Evolutionary conservation across 2,888 invertebrate species (phyloP).

Genomic region (Watsonalla binaria): DNA sequence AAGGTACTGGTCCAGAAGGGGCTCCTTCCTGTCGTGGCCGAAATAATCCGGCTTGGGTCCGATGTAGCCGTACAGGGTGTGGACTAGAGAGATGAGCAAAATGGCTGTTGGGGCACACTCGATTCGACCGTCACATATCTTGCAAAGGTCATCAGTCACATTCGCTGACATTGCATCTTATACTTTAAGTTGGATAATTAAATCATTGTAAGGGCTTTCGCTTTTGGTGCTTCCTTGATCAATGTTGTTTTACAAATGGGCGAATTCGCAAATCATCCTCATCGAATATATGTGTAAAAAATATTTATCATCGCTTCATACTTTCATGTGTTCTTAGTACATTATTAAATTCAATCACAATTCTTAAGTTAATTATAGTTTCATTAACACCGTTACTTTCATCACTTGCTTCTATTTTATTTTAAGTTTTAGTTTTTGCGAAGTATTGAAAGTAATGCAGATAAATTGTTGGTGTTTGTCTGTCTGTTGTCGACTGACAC

Average conservation of each 20-base stretch:
- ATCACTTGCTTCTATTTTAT: no score
- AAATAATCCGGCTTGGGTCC: constrained; percentile 63
- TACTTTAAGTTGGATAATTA: constrained; percentile 3
- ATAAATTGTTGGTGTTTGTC: no score
- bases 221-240: neutral
- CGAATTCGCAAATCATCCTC: no score
- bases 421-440: no score
- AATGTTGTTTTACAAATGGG: no score
- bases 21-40: constrained; percentile 28
- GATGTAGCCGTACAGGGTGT: constrained; percentile 63
- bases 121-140: constrained; percentile 65
- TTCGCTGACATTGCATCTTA: constrained; percentile 67
- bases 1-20: neutral
- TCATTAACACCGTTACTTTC: no score
- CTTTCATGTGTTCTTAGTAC: no score
- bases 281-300: no score
- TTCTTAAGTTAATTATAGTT: no score
- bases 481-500: neutral
- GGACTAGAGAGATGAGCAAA: constrained; percentile 61
- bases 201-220: neutral
- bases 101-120: constrained; percentile 72
- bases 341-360: no score
- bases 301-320: no score
- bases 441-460: no score
- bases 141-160: constrained; percentile 63